Evolutionary conservation across 2,797 vertebrate species (phyloP).

Genomic region (Todus mexicanus): DNA sequence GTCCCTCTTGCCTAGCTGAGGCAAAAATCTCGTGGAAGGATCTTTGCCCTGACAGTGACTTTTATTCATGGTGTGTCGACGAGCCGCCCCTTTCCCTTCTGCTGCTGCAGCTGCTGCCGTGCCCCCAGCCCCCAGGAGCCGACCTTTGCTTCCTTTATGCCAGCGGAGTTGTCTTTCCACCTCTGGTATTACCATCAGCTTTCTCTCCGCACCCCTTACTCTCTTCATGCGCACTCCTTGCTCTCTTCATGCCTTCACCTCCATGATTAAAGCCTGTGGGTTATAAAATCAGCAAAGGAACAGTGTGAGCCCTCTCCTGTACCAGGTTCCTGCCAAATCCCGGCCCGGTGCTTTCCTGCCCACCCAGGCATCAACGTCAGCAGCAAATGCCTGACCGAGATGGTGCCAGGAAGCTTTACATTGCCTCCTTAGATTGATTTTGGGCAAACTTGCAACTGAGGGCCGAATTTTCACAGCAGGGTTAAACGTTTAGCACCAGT

Average conservation of each 20-base stretch:
- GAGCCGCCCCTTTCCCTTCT: not conserved
- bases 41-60: not conserved
- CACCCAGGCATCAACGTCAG: not conserved
- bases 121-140: not conserved
- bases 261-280: not conserved
- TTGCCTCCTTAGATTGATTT: not conserved
- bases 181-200: not conserved
- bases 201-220: rapidly evolving
- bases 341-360: not conserved
- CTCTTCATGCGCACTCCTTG: rapidly evolving
- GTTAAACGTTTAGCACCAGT: not conserved
- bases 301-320: rapidly evolving
- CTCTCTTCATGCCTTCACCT: not conserved
- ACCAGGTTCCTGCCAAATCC: not conserved
- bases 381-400: rapidly evolving
- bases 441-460: too few species aligned
- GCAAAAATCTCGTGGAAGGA: not conserved
- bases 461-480: not conserved
- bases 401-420: not conserved
- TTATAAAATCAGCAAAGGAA: not conserved
- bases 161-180: not conserved
- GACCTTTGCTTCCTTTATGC: not conserved
- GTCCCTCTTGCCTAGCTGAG: not conserved
- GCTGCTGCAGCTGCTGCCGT: rapidly evolving
- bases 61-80: not conserved